Evolutionary conservation across 2,797 vertebrate species (phyloP).

Genomic region (Sarcoramphus papa): DNA sequence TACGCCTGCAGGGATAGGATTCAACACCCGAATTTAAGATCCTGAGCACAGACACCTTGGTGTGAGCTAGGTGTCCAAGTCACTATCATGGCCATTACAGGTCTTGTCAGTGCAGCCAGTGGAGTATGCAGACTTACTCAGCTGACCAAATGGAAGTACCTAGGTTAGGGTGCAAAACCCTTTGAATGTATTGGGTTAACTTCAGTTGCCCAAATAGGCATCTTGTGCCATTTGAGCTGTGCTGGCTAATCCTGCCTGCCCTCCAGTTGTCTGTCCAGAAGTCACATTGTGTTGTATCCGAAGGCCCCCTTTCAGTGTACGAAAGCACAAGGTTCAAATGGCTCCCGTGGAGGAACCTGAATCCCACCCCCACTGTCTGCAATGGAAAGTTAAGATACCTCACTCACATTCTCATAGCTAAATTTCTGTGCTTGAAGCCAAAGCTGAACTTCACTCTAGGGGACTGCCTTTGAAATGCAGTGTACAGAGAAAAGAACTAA

Average conservation of each 20-base stretch:
- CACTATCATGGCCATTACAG: neutral
- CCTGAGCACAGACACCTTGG: neutral
- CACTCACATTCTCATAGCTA: neutral
- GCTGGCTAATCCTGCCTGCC: neutral
- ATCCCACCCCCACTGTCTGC: neutral
- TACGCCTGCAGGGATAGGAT: neutral
- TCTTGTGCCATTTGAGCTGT: neutral
- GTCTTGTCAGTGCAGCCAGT: neutral
- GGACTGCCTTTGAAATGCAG: constrained; percentile 45
- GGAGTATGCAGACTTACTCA: neutral
- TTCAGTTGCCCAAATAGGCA: neutral
- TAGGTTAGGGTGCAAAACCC: neutral
- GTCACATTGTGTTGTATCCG: neutral
- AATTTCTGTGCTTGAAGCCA: constrained; percentile 17
- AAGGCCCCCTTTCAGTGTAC: neutral
- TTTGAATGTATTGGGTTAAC: neutral
- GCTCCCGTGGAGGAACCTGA: neutral
- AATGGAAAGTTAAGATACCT: neutral
- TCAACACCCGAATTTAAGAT: neutral
- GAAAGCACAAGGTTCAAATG: neutral
- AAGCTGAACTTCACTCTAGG: constrained; percentile 42
- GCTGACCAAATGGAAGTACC: neutral
- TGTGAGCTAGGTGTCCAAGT: neutral
- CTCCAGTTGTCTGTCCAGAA: neutral
- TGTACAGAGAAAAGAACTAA: constrained; percentile 32